Percentiles rank a stretch among this genome's conserved stretches.
phyloP scores from a whole-genome alignment of 2,113 vertebrate genomes.

The Sterrhoptilus dennistouni region DNA sequence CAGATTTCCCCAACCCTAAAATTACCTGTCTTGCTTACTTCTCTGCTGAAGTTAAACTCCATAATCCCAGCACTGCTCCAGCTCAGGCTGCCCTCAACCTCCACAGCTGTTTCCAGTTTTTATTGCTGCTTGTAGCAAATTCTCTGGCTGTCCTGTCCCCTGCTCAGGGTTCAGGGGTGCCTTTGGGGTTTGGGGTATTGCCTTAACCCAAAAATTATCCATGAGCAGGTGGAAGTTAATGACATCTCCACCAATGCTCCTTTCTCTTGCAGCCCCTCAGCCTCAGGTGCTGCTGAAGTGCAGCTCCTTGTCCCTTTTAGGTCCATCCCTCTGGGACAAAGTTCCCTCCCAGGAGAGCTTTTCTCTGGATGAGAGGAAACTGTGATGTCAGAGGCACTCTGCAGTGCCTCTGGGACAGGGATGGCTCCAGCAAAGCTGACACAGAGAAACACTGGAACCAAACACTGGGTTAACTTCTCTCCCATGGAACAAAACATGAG shows the following conservation, averaged over 20 bases:
- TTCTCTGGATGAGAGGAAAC: not conserved
- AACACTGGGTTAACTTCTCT: not conserved
- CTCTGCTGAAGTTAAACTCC: not conserved
- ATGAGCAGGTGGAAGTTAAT: not conserved
- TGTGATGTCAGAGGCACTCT: no score
- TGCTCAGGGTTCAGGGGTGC: not conserved
- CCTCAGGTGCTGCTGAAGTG: not conserved
- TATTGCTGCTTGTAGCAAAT: not conserved
- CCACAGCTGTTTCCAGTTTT: not conserved
- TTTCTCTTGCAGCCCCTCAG: not conserved
- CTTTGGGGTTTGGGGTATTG: not conserved
- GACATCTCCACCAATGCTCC: not conserved
- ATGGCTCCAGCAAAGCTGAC: not conserved
- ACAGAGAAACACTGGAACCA: not conserved
- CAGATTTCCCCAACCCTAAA: not conserved
- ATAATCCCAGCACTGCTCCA: not conserved
- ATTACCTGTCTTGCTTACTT: not conserved
- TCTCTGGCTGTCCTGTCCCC: not conserved
- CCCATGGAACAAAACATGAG: not conserved
- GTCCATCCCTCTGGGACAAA: not conserved
- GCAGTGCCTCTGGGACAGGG: not conserved
- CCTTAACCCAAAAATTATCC: not conserved
- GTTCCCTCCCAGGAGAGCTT: not conserved
- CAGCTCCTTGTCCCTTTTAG: not conserved
- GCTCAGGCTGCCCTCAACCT: not conserved